These are phyloP conservation scores for Ormyrus pomaceus DNA, from an alignment of 2,888 invertebrate species.

Conservation along the genomic window DNA sequence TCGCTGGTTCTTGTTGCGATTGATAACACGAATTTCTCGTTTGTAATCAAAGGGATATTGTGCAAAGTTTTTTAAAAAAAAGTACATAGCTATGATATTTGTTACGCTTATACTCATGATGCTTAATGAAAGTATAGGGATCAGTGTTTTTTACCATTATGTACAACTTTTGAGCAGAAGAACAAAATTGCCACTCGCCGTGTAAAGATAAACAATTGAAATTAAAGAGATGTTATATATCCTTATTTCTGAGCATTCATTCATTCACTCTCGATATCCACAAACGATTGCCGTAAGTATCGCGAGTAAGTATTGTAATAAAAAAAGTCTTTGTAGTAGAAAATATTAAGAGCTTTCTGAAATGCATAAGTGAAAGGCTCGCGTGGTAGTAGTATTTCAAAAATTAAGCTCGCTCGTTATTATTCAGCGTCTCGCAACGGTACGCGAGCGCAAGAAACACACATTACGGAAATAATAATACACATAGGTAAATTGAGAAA, in stretches of 20 bases:
- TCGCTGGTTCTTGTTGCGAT: background rate
- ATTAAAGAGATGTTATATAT: slow-evolving; percentile 32
- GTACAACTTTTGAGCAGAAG: background rate
- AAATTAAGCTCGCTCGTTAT: background rate
- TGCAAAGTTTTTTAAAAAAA: too few species aligned
- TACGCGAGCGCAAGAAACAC: background rate
- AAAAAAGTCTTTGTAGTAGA: background rate
- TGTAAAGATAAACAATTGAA: slow-evolving; percentile 22
- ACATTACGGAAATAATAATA: slow-evolving; percentile 8
- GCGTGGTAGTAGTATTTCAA: background rate
- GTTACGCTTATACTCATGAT: too few species aligned
- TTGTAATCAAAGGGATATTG: too few species aligned
- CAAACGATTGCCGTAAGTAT: too few species aligned
- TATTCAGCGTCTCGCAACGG: background rate
- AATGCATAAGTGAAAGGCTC: background rate
- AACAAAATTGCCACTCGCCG: slow-evolving; percentile 29
- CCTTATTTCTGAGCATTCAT: background rate
- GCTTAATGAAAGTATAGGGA: too few species aligned
- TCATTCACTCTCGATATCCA: background rate
- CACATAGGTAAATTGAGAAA: slow-evolving; percentile 8
- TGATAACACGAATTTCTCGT: background rate
- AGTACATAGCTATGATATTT: too few species aligned
- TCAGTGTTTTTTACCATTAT: slow-evolving; percentile 18
- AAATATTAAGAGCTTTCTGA: background rate
- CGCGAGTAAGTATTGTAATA: too few species aligned